Conservation (phyloP, 2,113 vertebrate genomes). For the Redunca redunca region DNA sequence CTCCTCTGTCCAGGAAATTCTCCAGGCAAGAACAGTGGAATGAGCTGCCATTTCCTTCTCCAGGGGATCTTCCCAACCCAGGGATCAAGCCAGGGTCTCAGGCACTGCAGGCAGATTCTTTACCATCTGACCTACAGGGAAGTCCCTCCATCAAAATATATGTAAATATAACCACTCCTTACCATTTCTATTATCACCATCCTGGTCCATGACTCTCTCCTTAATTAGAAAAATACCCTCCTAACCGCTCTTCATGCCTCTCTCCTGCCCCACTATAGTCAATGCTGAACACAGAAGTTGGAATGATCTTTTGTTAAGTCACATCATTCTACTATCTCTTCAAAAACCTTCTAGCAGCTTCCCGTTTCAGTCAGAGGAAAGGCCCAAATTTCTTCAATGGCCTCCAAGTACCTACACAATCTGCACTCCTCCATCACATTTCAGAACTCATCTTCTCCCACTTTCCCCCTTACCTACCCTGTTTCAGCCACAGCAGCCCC, state of each 20-base stretch:
- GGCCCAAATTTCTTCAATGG: neutral
- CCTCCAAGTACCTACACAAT: neutral
- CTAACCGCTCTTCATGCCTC: neutral
- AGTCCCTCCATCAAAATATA: neutral
- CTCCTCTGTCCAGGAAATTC: neutral
- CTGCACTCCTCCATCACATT: neutral
- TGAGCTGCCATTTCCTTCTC: neutral
- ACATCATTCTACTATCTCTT: neutral
- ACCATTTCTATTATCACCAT: neutral
- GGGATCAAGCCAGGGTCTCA: neutral
- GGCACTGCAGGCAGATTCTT: neutral
- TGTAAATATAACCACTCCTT: neutral
- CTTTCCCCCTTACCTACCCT: no score
- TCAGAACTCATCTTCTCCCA: neutral
- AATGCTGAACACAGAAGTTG: neutral
- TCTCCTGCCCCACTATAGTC: rapidly evolving
- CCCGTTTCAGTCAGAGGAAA: neutral
- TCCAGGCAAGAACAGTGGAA: neutral
- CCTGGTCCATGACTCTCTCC: neutral
- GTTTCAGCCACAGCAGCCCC: no score
- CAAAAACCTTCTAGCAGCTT: neutral
- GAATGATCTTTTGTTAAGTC: neutral
- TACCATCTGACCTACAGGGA: neutral
- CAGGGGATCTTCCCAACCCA: neutral
- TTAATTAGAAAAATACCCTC: neutral